Evolutionary conservation across 1,140 invertebrate genomes (phyloP).

Genomic region (Zelostemma sp.): DNA sequence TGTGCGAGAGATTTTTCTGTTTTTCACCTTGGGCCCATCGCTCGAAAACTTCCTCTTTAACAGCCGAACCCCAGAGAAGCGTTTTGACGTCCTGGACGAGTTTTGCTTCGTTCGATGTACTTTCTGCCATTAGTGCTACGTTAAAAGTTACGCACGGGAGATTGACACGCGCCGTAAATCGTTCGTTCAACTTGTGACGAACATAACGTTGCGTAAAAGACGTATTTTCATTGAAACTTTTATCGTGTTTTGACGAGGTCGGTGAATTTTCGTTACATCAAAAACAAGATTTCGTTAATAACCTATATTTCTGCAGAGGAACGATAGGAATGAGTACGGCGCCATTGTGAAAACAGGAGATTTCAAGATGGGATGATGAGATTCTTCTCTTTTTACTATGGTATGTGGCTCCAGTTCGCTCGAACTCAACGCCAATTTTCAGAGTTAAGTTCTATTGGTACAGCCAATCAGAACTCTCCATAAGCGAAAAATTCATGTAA

Average conservation of each 20-base stretch:
- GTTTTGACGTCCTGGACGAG: slow-evolving; percentile 77
- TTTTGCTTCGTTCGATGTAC: slow-evolving; percentile 60
- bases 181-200: slow-evolving; percentile 31
- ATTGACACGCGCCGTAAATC: slow-evolving; percentile 46
- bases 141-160: slow-evolving; percentile 40
- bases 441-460: no score
- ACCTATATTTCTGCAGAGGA: slow-evolving; percentile 62
- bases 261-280: slow-evolving; percentile 15
- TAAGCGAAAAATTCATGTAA: no score
- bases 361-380: no score
- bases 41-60: slow-evolving; percentile 88
- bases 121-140: slow-evolving; percentile 56
- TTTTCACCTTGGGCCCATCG: slow-evolving; percentile 88
- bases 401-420: no score
- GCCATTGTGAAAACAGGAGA: no score
- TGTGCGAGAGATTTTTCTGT: no score
- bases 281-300: slow-evolving; percentile 43
- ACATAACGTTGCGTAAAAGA: slow-evolving; percentile 26
- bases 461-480: no score
- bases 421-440: no score
- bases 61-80: slow-evolving; percentile 84
- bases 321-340: slow-evolving; percentile 54
- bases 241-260: slow-evolving; percentile 18
- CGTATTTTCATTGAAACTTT: slow-evolving; percentile 13
- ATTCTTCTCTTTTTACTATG: no score